Evolutionary conservation across 1,140 invertebrate genomes (phyloP).

Genomic region (Cyclina sinensis): DNA sequence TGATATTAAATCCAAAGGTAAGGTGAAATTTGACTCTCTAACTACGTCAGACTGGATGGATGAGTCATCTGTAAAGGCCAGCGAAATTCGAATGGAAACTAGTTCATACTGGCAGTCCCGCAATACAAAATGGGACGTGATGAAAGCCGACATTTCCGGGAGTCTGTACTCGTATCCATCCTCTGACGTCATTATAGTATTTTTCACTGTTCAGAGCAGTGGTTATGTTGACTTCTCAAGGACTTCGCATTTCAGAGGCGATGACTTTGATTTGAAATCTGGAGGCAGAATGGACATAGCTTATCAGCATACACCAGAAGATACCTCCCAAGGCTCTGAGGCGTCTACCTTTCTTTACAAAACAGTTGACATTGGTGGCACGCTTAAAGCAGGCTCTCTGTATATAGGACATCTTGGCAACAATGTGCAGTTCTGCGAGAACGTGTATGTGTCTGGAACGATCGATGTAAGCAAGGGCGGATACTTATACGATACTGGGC

Average conservation of each 20-base stretch:
- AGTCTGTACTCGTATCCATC: slow-evolving; percentile 61
- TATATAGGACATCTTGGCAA: slow-evolving; percentile 47
- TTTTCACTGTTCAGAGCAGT: slow-evolving; percentile 49
- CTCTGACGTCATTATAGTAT: slow-evolving; percentile 51
- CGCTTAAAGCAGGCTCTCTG: slow-evolving; percentile 71
- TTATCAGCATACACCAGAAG: slow-evolving; percentile 57
- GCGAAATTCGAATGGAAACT: slow-evolving; percentile 49
- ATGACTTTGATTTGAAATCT: slow-evolving; percentile 51
- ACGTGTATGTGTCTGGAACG: slow-evolving; percentile 65
- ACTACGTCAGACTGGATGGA: slow-evolving; percentile 46
- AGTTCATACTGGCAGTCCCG: slow-evolving; percentile 65
- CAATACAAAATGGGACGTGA: slow-evolving; percentile 67
- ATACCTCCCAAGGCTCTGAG: slow-evolving; percentile 43
- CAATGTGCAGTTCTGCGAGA: slow-evolving; percentile 32
- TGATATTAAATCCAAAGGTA: slow-evolving; percentile 50
- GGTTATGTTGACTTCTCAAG: slow-evolving; percentile 63
- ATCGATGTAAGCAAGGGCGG: slow-evolving; percentile 73
- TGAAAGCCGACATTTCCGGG: slow-evolving; percentile 54
- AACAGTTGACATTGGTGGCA: slow-evolving; percentile 66
- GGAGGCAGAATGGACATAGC: slow-evolving; percentile 70
- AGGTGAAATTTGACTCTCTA: slow-evolving; percentile 66
- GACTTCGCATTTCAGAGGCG: slow-evolving; percentile 41
- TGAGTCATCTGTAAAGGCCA: slow-evolving; percentile 57
- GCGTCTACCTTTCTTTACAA: slow-evolving; percentile 37
- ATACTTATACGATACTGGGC: slow-evolving; percentile 70